Evolutionary conservation across 2,113 vertebrate genomes (phyloP).

Genomic region (Bucco capensis): DNA sequence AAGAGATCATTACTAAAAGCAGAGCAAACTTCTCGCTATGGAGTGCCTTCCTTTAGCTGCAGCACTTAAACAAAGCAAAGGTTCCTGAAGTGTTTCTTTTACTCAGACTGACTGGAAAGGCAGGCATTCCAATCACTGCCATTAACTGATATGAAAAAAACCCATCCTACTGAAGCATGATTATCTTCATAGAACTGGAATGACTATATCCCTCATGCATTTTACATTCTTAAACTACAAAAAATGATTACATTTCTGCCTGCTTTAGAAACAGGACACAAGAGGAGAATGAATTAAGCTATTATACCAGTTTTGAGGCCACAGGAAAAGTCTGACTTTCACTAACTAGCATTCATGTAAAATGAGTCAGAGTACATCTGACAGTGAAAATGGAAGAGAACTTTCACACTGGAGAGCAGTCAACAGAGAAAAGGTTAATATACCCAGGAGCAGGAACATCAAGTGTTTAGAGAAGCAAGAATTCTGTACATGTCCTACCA

Average conservation of each 20-base stretch:
- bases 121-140: background rate
- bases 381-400: background rate
- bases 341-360: background rate
- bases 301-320: background rate
- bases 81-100: background rate
- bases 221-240: background rate
- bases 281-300: background rate
- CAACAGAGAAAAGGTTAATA: background rate
- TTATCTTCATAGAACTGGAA: background rate
- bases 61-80: background rate
- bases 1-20: background rate
- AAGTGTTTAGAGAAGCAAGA: background rate
- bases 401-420: background rate
- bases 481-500: rapidly evolving
- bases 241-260: background rate
- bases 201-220: rapidly evolving
- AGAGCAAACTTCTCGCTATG: background rate
- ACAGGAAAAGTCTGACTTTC: background rate
- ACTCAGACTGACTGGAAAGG: background rate
- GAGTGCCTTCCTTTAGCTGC: background rate
- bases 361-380: background rate
- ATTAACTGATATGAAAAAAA: background rate
- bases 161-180: background rate
- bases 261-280: background rate
- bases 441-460: background rate